A percentile compares a stretch with the other conserved stretches of the same genome.
Conservation (phyloP, 2,888 invertebrate species). For the Petrophora chlorosata region DNA sequence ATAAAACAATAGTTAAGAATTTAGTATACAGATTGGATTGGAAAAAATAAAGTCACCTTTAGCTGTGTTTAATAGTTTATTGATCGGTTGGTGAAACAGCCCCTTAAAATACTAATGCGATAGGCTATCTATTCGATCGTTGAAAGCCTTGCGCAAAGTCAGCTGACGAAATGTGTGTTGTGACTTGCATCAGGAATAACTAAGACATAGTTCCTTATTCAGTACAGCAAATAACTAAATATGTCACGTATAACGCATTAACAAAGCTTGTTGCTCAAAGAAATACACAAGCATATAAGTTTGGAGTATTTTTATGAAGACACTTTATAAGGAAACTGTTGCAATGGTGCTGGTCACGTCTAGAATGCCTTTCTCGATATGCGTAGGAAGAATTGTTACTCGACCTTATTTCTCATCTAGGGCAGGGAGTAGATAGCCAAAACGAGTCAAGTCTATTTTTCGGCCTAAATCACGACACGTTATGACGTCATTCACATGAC, state of each 20-base stretch:
- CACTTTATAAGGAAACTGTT: conserved; percentile 36
- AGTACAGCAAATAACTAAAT: conserved; percentile 33
- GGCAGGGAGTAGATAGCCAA: too few relatives aligned
- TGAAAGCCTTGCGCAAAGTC: conserved; percentile 36
- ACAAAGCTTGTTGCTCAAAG: conserved; percentile 32
- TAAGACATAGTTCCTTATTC: conserved; percentile 33
- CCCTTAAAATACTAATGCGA: conserved; percentile 32
- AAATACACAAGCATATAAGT: conserved; percentile 39
- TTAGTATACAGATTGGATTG: too few relatives aligned
- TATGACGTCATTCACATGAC: too few relatives aligned
- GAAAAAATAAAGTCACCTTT: too few relatives aligned
- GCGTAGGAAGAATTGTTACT: too few relatives aligned
- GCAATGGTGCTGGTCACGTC: conserved; percentile 25
- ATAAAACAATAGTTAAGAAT: too few relatives aligned
- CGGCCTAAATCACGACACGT: too few relatives aligned
- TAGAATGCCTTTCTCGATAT: conserved; percentile 23
- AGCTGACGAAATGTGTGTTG: conserved; percentile 45
- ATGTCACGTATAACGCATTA: conserved; percentile 48
- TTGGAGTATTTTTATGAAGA: conserved; percentile 37
- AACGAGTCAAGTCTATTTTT: too few relatives aligned
- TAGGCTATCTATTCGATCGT: conserved; percentile 46
- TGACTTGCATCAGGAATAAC: conserved; percentile 45
- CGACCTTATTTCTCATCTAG: too few relatives aligned
- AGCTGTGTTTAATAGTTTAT: too few relatives aligned
- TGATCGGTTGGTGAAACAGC: too few relatives aligned